Percentiles rank a stretch among this genome's conserved stretches.
Evolutionary conservation across 2,888 invertebrate genomes (phyloP).

Genomic region (Noctua fimbriata): DNA sequence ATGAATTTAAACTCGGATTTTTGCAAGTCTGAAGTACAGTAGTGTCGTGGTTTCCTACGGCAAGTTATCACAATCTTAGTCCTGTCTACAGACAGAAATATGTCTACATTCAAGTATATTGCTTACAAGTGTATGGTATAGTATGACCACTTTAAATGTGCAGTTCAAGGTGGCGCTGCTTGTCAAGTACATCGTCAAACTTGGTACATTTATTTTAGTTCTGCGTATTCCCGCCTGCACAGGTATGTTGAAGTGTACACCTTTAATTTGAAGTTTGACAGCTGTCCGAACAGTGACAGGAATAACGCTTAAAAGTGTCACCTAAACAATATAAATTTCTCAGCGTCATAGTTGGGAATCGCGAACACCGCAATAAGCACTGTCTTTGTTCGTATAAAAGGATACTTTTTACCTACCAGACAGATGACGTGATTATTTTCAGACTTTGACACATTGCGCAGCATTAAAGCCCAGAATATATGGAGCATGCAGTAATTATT

Average conservation of each 20-base stretch:
- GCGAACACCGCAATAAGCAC: neutral
- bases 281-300: neutral
- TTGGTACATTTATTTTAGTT: too few species aligned
- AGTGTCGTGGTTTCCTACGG: neutral
- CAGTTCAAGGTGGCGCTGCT: too few species aligned
- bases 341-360: neutral
- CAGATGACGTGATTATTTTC: neutral
- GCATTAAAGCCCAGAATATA: neutral
- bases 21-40: neutral
- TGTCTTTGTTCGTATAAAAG: neutral
- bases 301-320: neutral
- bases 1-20: neutral
- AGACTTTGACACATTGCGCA: neutral
- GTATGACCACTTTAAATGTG: too few species aligned
- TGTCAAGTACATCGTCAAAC: too few species aligned
- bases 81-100: neutral
- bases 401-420: neutral
- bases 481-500: neutral
- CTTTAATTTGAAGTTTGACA: neutral
- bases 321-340: neutral
- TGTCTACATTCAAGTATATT: neutral
- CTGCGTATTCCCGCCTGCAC: too few species aligned
- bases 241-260: too few species aligned
- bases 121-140: too few species aligned
- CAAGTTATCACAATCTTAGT: too few species aligned